Evolutionary conservation across 2,888 invertebrate genomes (phyloP).

Genomic region (Monochamus alternatus): DNA sequence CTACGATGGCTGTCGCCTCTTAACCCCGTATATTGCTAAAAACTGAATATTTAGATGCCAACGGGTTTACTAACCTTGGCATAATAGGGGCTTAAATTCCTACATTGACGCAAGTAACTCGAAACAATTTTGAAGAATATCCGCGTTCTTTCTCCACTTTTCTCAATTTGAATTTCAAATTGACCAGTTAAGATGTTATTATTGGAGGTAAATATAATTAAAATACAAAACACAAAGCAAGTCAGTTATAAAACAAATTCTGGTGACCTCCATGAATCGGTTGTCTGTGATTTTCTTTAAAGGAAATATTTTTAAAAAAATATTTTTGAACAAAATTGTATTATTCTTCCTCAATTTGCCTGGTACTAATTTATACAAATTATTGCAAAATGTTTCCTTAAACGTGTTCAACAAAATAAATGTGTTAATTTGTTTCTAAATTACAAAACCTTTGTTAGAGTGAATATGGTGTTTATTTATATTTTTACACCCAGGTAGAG

Average conservation of each 20-base stretch:
- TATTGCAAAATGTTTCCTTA: too few relatives aligned
- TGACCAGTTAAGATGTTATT: background rate
- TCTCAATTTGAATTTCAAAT: slow-evolving; percentile 5
- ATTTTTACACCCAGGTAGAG: too few relatives aligned
- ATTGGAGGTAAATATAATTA: background rate
- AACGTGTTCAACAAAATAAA: too few relatives aligned
- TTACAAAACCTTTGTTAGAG: too few relatives aligned
- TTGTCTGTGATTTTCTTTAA: background rate
- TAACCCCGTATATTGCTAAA: slow-evolving; percentile 6
- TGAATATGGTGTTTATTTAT: too few relatives aligned
- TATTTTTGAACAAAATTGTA: too few relatives aligned
- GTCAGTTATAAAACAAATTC: background rate
- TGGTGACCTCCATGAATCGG: background rate
- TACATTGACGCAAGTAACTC: slow-evolving; percentile 6
- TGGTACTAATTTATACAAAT: too few relatives aligned
- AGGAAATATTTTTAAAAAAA: background rate
- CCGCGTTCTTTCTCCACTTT: slow-evolving; percentile 1
- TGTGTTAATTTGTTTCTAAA: too few relatives aligned
- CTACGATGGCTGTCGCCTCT: background rate
- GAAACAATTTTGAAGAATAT: slow-evolving; percentile 9
- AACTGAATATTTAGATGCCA: background rate
- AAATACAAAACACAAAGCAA: background rate
- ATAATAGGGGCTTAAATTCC: slow-evolving; percentile 18
- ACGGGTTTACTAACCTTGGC: slow-evolving; percentile 16
- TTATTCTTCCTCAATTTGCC: too few relatives aligned